Conservation (phyloP, 1,140 invertebrate species). For the Rhizoglyphus robini region DNA sequence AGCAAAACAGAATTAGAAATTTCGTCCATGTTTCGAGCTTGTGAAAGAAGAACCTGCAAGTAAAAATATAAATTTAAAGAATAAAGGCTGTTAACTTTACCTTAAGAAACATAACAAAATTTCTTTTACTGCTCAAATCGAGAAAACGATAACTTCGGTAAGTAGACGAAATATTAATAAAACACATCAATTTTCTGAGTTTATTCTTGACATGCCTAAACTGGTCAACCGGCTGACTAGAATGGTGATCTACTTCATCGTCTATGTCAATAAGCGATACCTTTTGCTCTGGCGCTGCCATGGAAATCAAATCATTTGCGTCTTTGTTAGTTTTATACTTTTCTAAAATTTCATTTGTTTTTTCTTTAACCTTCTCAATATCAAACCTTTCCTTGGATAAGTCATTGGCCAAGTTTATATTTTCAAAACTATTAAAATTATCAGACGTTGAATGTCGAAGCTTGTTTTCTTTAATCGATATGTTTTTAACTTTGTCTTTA, state of each 20-base stretch:
- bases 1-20: not conserved
- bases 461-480: conserved; percentile 13
- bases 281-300: not conserved
- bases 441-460: not conserved
- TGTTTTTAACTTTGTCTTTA: conserved; percentile 43
- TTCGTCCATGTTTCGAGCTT: not conserved
- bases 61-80: not conserved
- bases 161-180: not conserved
- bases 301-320: too few species aligned
- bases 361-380: not conserved
- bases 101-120: conserved; percentile 7
- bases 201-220: conserved; percentile 32
- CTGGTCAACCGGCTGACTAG: conserved; percentile 3
- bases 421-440: not conserved
- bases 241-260: not conserved
- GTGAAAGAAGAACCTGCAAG: not conserved
- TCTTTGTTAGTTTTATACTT: not conserved
- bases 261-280: not conserved
- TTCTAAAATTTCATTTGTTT: not conserved
- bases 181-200: not conserved
- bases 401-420: not conserved
- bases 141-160: conserved; percentile 2
- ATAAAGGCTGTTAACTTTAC: not conserved
- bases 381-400: not conserved
- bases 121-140: not conserved